phyloP scores from a whole-genome alignment of 2,888 invertebrate genomes.

The Neoitamus cyanurus region DNA sequence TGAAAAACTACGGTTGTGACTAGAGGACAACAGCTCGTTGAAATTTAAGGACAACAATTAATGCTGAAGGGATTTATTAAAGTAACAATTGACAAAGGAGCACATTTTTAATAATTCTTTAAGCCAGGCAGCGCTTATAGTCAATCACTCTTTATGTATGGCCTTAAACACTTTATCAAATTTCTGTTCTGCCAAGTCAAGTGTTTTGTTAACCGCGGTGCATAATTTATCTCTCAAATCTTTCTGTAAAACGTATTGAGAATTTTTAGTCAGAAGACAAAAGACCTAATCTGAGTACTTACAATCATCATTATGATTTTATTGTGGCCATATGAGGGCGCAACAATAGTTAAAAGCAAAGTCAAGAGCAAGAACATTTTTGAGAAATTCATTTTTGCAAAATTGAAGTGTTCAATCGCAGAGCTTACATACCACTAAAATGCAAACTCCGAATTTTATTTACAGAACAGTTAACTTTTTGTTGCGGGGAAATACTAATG shows the following conservation, averaged over 20 bases:
- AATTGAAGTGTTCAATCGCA: background rate
- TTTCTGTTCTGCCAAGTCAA: background rate
- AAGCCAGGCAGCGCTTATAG: background rate
- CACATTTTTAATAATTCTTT: background rate
- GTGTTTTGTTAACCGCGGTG: background rate
- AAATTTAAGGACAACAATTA: background rate
- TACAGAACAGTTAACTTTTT: background rate
- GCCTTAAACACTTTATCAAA: constrained; percentile 10
- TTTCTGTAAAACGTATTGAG: background rate
- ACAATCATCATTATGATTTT: constrained; percentile 3
- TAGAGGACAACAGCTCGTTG: background rate
- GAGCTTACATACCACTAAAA: background rate
- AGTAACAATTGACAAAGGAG: background rate
- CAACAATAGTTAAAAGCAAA: background rate
- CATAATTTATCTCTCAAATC: constrained; percentile 6
- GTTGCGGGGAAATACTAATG: background rate
- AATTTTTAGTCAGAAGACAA: background rate
- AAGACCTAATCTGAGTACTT: background rate
- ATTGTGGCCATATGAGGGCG: background rate
- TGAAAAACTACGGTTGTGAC: too few species aligned
- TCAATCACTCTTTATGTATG: background rate
- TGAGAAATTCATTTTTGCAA: constrained; percentile 8
- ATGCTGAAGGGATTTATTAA: background rate
- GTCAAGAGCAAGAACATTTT: background rate
- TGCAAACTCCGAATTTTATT: background rate